Conservation (phyloP, 2,113 vertebrate genomes). For the Pungitius pungitius region DNA sequence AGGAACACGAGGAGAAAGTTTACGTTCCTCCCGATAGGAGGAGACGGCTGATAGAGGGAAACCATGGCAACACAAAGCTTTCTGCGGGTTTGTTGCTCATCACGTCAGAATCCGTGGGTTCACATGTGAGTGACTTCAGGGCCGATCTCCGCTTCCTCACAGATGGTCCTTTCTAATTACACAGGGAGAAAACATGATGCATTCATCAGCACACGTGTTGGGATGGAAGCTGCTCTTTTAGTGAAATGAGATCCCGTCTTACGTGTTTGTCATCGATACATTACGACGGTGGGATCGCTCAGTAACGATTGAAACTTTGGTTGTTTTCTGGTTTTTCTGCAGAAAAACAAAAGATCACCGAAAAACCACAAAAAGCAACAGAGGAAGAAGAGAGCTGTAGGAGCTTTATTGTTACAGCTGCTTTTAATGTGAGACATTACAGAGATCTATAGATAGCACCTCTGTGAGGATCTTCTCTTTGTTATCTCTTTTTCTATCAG, state of each 20-base stretch:
- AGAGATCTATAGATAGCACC: not conserved
- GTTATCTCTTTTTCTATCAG: not conserved
- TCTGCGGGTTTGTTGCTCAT: conserved; percentile 13
- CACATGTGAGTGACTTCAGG: conserved; percentile 30
- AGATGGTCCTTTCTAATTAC: conserved; percentile 52
- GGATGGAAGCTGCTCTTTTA: conserved; percentile 34
- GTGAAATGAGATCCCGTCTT: conserved; percentile 5
- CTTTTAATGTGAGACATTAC: not conserved
- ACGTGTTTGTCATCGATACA: not conserved
- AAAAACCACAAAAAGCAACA: not conserved
- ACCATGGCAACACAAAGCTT: not conserved
- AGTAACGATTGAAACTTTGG: not conserved
- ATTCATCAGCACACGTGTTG: conserved; percentile 26
- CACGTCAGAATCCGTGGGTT: conserved; percentile 20
- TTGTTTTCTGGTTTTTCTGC: not conserved
- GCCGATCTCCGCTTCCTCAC: conserved; percentile 36
- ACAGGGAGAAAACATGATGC: conserved; percentile 22
- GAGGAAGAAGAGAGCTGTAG: not conserved
- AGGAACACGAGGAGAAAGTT: not conserved
- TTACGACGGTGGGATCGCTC: not conserved
- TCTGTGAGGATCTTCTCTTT: not conserved
- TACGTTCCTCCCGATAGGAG: not conserved
- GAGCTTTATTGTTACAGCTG: not conserved
- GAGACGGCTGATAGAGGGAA: not conserved
- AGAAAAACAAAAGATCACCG: not conserved